Percentiles rank a stretch among this genome's conserved stretches.
Conservation (phyloP, 37 sponge, comb jelly and placozoan species). For the Agelas oroides region DNA sequence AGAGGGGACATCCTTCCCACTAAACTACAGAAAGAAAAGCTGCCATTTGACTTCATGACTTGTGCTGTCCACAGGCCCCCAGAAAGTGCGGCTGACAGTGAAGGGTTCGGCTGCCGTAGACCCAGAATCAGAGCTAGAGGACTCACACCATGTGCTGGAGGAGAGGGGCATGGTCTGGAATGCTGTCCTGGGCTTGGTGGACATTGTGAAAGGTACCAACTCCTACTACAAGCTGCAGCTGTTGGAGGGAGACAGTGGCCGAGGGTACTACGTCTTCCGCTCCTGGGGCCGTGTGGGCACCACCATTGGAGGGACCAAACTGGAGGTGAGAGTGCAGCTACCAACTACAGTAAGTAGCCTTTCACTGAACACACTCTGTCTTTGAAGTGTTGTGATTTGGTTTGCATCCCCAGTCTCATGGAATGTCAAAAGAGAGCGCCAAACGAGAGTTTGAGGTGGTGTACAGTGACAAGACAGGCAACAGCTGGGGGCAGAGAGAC, state of each 20-base stretch:
- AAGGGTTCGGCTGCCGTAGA: conserved; percentile 94
- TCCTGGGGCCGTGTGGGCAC: conserved; percentile 99
- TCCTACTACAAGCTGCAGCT: conserved; percentile 99
- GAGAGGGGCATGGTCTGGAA: conserved; percentile 74
- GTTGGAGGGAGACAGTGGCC: conserved; percentile 73
- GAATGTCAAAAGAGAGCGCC: conserved; percentile 37
- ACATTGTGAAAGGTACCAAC: conserved; percentile 89
- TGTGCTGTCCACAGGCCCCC: conserved; percentile 32
- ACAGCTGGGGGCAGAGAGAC: conserved; percentile 63
- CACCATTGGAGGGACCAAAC: conserved; percentile 87
- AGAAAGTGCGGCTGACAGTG: conserved; percentile 77
- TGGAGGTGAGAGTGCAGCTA: conserved; percentile 58
- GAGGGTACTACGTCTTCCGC: conserved; percentile 82
- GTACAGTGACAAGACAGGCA: conserved; percentile 88
- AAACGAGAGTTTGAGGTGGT: conserved; percentile 56
- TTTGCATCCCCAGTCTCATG: conserved; percentile 15
- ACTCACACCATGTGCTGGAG: conserved; percentile 85
- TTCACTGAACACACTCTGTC: too few relatives aligned
- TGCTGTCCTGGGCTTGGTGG: conserved; percentile 97
- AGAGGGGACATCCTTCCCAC: not conserved
- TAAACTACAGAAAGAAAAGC: too few relatives aligned
- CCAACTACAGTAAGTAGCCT: not conserved
- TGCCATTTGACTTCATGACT: too few relatives aligned
- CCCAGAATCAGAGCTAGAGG: conserved; percentile 86
- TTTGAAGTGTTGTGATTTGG: too few relatives aligned